Base-by-base conservation (phyloP, 2,888 invertebrate genomes). In the Ennomos quercinarius region DNA sequence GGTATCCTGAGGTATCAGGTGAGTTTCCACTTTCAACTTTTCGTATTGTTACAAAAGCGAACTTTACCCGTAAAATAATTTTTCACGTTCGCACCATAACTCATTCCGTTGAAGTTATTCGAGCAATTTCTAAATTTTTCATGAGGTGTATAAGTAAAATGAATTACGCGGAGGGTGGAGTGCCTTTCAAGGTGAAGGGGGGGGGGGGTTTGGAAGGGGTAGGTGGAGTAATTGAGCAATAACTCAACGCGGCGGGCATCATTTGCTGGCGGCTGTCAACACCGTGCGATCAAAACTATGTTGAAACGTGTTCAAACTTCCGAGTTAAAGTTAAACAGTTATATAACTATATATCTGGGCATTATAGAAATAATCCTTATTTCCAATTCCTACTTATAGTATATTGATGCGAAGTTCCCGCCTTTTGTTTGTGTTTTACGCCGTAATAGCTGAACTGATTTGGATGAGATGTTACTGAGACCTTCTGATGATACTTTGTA, bases 121-220 rank as follows among this genome's bases (percentile, higher is more conserved):
- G 66, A 53, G 63, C 66, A 68, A 64, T 66, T 68, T 68, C 66
- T 66, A 66, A 67, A 66, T 66, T 66, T 68, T 68, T 68, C 61
- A 68, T 68, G 64, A 66, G 64, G 61, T 68, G 64, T 68, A 57
- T 64, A 64, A 66, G 62, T 68, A 66, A 66, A 63, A 68, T 66
- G 64, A 64, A 67, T 64, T 57, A 58, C 62, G 58, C 41, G 54
- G 34, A 52, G 59, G 60, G 54, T 46, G 46, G 52, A 50, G 64
- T 38, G 49, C 46, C 54, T 38, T 9, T 36, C 36, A 27, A 13
- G 57, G 43, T 6, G n/a, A 27, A 27, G 6, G 43, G 17, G 34
- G 35, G 37, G 41, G 41, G 17, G 1, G 10, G 13, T 35, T 9
- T n/a, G 17, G 41, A 43, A 34, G 44, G 34, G 55, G 49, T 35